A percentile compares a stretch with the other conserved stretches of the same genome.
These are phyloP conservation scores for Carassius gibelio DNA, from an alignment of 2,113 vertebrate species.

Conservation along the genomic window DNA sequence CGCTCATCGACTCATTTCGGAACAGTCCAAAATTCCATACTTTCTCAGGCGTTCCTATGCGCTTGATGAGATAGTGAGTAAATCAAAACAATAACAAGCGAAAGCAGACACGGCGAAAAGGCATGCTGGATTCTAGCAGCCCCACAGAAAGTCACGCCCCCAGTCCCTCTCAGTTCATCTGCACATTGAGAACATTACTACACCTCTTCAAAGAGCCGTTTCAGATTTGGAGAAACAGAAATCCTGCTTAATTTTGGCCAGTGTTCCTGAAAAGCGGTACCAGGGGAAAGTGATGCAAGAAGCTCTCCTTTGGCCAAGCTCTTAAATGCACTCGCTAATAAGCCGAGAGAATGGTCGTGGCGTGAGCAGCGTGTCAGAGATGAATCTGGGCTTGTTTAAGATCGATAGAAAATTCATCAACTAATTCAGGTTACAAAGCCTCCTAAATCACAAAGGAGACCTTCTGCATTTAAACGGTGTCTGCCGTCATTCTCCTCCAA, in stretches of 20 bases:
- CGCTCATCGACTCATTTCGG: slow-evolving; percentile 69
- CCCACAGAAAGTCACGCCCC: slow-evolving; percentile 41
- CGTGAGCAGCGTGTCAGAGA: slow-evolving; percentile 85
- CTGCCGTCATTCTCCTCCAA: slow-evolving; percentile 51
- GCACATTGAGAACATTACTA: slow-evolving; percentile 39
- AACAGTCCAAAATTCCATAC: slow-evolving; percentile 55
- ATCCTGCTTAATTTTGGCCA: slow-evolving; percentile 49
- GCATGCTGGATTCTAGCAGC: slow-evolving; percentile 39
- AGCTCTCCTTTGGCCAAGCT: slow-evolving; percentile 62
- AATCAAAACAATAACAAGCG: slow-evolving; percentile 64
- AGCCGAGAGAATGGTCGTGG: slow-evolving; percentile 64
- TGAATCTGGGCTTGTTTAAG: slow-evolving; percentile 84
- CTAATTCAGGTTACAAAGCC: slow-evolving; percentile 91
- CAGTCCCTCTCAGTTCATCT: slow-evolving; percentile 49
- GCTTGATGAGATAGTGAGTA: slow-evolving; percentile 43
- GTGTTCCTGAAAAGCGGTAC: slow-evolving; percentile 61
- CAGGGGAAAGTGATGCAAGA: slow-evolving; percentile 62
- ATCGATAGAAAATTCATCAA: slow-evolving; percentile 97
- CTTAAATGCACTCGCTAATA: slow-evolving; percentile 70
- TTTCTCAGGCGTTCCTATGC: slow-evolving; percentile 49
- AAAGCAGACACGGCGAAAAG: slow-evolving; percentile 43
- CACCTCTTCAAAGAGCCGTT: slow-evolving; percentile 36
- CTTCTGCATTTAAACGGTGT: slow-evolving; percentile 70
- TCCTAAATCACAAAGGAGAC: slow-evolving; percentile 85
- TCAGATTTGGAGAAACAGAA: slow-evolving; percentile 36